Base-by-base conservation (phyloP, 2,888 invertebrate genomes). In the Prosopocoilus inquinatus region DNA sequence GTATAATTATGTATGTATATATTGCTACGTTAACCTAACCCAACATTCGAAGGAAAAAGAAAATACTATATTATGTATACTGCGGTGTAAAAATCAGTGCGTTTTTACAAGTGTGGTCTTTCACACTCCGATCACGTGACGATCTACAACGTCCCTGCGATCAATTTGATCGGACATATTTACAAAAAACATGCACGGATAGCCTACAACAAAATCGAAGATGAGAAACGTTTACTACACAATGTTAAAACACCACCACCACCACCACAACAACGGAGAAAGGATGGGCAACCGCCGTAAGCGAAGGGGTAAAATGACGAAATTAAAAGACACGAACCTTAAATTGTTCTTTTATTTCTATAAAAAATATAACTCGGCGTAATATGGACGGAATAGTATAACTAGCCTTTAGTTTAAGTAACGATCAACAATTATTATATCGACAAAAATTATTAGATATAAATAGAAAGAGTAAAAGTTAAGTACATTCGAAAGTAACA, bases 161-260 rank as follows among this genome's bases (percentile, higher is more conserved):
- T 72, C 69, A 60, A 71, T 73, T 53, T 67, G 62, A 53, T 75
- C 75, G 20, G 70, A 69, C 66, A 75, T 69, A 67, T 70, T 73
- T 47, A 72, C 66, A 60, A 73, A 76, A 69, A 72, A 68, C 59
- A 66, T 69, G 65, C 75, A 75, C 48, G 71, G 72, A 62, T 69
- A 65, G 47, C 70, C 75, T 74, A 68, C 67, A 69, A 65, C 55
- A 60, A 47, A 63, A 58, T 9, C 8, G 1, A 20, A 46, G 12
- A 46, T n/a, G 9, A 32, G n/a, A 28, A 9, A 46, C 9, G 9
- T 46, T 1, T 11, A 15, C 13, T 5, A 28, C 20, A 28, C 3
- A 28, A 38, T 4, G 12, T 41, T 41, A n/a, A n/a, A n/a, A n/a
- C n/a, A 11, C 41, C 41, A 41, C 16, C 12, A 11, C 41, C 41